A percentile compares a stretch with the other conserved stretches of the same genome.
phyloP scores from a whole-genome alignment of 2,113 vertebrate genomes.

The Larimichthys polyactis region DNA sequence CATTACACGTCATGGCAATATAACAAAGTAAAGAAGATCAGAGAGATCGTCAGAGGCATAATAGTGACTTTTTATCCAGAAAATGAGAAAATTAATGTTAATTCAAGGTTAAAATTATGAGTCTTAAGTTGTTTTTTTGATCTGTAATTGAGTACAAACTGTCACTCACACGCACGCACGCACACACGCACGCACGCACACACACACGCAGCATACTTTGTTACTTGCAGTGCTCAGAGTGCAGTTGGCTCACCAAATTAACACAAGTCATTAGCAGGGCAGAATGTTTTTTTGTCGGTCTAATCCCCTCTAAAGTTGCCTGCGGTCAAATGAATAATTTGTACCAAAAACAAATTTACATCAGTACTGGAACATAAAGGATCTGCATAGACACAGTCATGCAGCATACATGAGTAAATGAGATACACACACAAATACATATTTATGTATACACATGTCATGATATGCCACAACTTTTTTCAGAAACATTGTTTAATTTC shows the following conservation, averaged over 20 bases:
- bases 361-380: background rate
- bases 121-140: background rate
- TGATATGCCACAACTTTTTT: background rate
- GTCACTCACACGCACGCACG: background rate
- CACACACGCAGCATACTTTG: background rate
- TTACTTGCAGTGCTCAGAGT: constrained; percentile 15
- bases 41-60: background rate
- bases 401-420: background rate
- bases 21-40: background rate
- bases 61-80: background rate
- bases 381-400: background rate
- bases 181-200: background rate
- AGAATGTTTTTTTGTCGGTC: constrained; percentile 21
- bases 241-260: constrained; percentile 21
- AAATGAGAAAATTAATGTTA: constrained; percentile 16
- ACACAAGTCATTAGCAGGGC: constrained; percentile 35
- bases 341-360: constrained; percentile 22
- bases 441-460: background rate
- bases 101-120: constrained; percentile 28
- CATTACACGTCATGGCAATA: background rate
- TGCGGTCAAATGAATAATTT: background rate
- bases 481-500: background rate
- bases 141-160: constrained; percentile 15
- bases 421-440: background rate
- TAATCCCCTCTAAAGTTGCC: constrained; percentile 24